These are phyloP conservation scores for Sympetrum striolatum DNA, from an alignment of 2,888 invertebrate species.

Conservation along the genomic window DNA sequence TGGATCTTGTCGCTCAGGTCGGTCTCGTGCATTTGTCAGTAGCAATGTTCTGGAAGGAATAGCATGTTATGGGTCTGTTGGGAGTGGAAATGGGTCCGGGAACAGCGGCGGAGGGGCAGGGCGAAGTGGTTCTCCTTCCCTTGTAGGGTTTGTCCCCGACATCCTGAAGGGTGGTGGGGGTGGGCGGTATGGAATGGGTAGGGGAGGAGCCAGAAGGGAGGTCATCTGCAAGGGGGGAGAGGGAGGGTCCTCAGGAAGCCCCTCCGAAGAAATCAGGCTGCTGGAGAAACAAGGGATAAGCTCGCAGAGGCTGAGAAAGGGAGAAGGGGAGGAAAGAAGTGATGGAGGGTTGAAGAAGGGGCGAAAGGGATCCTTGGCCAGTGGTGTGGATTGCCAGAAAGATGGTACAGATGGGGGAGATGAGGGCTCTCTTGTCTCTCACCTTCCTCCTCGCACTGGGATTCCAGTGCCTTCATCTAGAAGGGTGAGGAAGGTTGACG, in stretches of 20 bases:
- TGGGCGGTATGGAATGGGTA: constrained; percentile 57
- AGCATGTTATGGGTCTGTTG: background rate
- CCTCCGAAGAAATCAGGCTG: constrained; percentile 73
- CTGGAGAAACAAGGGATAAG: constrained; percentile 79
- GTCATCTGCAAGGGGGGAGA: constrained; percentile 54
- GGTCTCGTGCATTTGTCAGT: constrained; percentile 58
- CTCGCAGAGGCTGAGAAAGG: constrained; percentile 69
- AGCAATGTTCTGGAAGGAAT: constrained; percentile 54
- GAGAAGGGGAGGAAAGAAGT: background rate
- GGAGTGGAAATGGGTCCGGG: constrained; percentile 54
- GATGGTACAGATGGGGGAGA: background rate
- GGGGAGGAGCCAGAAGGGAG: constrained; percentile 47
- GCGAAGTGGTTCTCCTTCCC: constrained; percentile 49
- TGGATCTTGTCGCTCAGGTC: constrained; percentile 53
- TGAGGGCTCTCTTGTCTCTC: constrained; percentile 17
- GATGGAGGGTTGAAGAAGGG: constrained; percentile 45
- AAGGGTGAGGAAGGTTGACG: background rate
- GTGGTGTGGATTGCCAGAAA: background rate
- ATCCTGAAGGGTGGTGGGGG: constrained; percentile 50
- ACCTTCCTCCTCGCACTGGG: constrained; percentile 5
- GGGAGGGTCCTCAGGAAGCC: constrained; percentile 51
- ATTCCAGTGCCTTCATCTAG: constrained; percentile 8
- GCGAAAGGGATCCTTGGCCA: background rate
- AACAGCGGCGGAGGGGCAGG: constrained; percentile 52
- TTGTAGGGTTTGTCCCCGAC: constrained; percentile 42